phyloP scores from a whole-genome alignment of 2,797 vertebrate species.

The Chrysocyon brachyurus region DNA sequence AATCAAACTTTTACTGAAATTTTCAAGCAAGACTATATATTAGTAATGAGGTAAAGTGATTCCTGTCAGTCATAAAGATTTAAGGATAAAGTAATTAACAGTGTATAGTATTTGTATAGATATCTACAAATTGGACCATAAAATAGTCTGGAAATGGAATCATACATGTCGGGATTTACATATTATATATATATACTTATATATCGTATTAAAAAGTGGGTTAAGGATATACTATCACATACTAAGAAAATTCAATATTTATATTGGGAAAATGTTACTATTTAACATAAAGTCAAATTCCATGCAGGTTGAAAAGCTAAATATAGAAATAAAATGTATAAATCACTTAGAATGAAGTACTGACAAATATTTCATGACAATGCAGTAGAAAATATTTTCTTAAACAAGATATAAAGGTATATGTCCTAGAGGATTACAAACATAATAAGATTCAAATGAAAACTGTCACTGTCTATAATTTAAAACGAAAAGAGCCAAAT shows the following conservation, averaged over 20 bases:
- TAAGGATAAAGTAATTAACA: background rate
- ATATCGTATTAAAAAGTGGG: background rate
- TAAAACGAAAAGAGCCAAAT: background rate
- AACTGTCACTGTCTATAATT: background rate
- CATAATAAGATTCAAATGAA: background rate
- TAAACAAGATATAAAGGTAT: background rate
- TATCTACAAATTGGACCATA: background rate
- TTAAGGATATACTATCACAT: background rate
- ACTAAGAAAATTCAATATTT: background rate
- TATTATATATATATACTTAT: background rate
- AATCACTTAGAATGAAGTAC: background rate
- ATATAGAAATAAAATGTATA: background rate
- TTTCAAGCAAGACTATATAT: background rate
- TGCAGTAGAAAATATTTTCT: background rate
- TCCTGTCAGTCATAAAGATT: background rate
- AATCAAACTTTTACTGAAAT: background rate
- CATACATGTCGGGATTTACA: background rate
- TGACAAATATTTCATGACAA: background rate
- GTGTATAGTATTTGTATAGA: background rate
- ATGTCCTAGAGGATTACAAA: background rate
- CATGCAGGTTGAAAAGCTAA: background rate
- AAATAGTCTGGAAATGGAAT: background rate
- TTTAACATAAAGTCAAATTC: background rate
- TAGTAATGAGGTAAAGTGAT: background rate
- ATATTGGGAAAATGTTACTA: background rate